These are phyloP conservation scores for Gobio occitaniae DNA, from an alignment of 2,797 vertebrate genomes.

Conservation along the genomic window DNA sequence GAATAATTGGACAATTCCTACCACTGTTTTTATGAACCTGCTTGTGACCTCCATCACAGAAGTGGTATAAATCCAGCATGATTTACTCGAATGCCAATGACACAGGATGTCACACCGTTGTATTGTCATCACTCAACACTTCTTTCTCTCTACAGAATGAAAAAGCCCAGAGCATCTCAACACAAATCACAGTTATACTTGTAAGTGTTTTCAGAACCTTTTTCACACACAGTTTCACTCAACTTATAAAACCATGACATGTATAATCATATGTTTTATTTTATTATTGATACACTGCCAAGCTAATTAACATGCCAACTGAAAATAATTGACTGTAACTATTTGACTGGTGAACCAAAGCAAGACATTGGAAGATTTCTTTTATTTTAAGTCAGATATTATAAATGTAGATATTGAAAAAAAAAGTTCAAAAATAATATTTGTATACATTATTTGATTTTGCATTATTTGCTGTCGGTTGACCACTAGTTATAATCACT, in stretches of 20 bases:
- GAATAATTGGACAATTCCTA: constrained; percentile 62
- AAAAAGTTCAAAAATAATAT: background rate
- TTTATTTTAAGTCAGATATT: background rate
- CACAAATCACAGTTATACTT: constrained; percentile 57
- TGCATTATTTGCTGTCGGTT: background rate
- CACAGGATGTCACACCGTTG: background rate
- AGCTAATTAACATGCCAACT: background rate
- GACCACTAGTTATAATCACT: background rate
- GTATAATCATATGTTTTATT: background rate
- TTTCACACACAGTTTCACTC: background rate
- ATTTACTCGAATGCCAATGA: background rate
- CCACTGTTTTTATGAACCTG: constrained; percentile 53
- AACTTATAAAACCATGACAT: background rate
- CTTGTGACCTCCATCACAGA: constrained; percentile 66
- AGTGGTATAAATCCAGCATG: constrained; percentile 65
- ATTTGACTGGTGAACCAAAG: background rate
- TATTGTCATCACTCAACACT: background rate
- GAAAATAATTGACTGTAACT: background rate
- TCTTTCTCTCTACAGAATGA: constrained; percentile 64
- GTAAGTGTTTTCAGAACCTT: constrained; percentile 31
- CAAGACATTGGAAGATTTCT: background rate
- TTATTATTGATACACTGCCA: background rate
- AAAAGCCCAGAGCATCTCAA: constrained; percentile 68
- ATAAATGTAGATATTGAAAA: background rate
- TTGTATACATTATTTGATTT: no score